phyloP scores from a whole-genome alignment of 2,113 vertebrate genomes.

The Salminus brasiliensis region DNA sequence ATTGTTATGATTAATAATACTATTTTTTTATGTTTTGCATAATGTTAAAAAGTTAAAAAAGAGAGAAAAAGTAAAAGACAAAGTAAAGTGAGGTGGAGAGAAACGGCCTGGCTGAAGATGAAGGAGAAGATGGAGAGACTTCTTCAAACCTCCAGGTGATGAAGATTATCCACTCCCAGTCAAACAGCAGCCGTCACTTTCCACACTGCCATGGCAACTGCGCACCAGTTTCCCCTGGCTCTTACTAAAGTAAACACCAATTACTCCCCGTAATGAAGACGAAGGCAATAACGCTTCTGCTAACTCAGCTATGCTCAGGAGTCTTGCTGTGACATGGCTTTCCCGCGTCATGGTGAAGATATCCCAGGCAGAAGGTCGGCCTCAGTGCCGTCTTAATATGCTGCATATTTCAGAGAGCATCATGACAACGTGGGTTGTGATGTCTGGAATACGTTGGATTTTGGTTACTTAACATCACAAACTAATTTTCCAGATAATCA shows the following conservation, averaged over 20 bases:
- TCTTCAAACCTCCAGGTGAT: background rate
- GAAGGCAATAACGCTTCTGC: background rate
- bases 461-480: no score
- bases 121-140: background rate
- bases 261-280: conserved; percentile 11
- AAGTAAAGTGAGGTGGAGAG: background rate
- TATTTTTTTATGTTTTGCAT: no score
- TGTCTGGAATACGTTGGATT: no score
- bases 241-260: conserved; percentile 30
- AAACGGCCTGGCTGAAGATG: background rate
- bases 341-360: background rate
- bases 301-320: background rate
- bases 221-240: background rate
- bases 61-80: background rate
- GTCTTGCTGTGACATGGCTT: background rate
- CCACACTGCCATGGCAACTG: conserved; percentile 22
- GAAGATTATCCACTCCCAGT: background rate
- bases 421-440: no score
- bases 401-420: background rate
- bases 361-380: background rate
- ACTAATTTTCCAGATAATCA: no score
- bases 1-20: no score
- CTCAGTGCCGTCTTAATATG: background rate
- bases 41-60: no score
- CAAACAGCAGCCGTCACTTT: background rate